Evolutionary conservation across 2,797 vertebrate species (phyloP).

Genomic region (Podarcis lilfordi): DNA sequence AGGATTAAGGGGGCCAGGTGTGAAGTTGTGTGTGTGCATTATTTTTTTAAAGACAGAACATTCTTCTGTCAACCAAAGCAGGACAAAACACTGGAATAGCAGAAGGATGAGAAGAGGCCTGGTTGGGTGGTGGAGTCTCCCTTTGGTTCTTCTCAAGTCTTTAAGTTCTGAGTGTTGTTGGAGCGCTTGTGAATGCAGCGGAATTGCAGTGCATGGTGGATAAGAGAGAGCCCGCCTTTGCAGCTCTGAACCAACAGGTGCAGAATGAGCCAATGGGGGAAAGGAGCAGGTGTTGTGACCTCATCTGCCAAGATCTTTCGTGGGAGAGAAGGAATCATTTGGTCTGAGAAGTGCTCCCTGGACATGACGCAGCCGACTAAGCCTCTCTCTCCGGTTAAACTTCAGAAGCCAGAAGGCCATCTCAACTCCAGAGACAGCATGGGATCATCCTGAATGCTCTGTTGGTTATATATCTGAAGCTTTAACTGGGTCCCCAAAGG

Average conservation of each 20-base stretch:
- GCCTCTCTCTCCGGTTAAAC: not conserved
- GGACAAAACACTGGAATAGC: constrained; percentile 37
- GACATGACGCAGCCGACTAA: not conserved
- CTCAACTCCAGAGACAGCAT: not conserved
- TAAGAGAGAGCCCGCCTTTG: not conserved
- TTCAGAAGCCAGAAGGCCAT: not conserved
- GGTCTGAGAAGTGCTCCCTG: fast-evolving
- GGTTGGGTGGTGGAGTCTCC: constrained; percentile 8
- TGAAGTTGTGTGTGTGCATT: not conserved
- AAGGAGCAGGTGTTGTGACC: not conserved
- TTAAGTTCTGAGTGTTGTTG: not conserved
- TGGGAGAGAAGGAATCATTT: not conserved
- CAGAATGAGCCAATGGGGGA: constrained; percentile 47
- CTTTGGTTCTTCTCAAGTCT: constrained; percentile 40
- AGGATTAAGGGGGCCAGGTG: not conserved
- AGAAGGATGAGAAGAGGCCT: constrained; percentile 21
- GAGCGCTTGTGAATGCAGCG: not conserved
- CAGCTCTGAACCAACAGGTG: constrained; percentile 39
- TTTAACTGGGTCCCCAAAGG: not conserved
- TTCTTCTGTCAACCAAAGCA: constrained; percentile 24
- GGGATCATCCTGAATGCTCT: not conserved
- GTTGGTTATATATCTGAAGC: not conserved
- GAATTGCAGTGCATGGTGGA: too few relatives aligned
- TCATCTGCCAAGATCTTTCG: constrained; percentile 30
- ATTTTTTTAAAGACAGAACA: constrained; percentile 21